Evolutionary conservation across 2,888 invertebrate species (phyloP).

Genomic region (Eucera pruinosa): DNA sequence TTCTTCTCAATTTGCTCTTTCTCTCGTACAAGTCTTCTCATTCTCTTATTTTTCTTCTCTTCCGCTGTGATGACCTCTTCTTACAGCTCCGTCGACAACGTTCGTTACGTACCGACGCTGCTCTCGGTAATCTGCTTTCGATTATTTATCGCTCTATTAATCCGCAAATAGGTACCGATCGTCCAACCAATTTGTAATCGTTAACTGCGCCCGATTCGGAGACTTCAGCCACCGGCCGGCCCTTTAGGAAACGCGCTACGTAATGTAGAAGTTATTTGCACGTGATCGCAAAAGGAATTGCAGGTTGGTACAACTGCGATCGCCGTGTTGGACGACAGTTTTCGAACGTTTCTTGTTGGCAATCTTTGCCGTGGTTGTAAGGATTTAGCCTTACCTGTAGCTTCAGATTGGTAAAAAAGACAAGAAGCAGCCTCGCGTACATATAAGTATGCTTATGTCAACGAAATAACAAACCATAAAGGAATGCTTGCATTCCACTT

Average conservation of each 20-base stretch:
- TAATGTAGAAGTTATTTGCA: slow-evolving; percentile 64
- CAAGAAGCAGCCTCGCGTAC: background rate
- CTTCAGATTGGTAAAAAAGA: background rate
- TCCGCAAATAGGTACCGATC: slow-evolving; percentile 80
- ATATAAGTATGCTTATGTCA: background rate
- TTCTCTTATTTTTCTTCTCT: slow-evolving; percentile 43
- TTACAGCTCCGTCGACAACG: slow-evolving; percentile 56
- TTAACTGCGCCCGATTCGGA: slow-evolving; percentile 74
- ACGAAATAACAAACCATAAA: too few species aligned
- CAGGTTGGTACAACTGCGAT: slow-evolving; percentile 52
- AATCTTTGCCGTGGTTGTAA: background rate
- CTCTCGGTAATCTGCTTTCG: slow-evolving; percentile 80
- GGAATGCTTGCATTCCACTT: too few species aligned
- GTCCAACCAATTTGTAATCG: slow-evolving; percentile 82
- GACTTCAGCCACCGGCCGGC: slow-evolving; percentile 46
- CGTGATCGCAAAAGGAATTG: slow-evolving; percentile 51
- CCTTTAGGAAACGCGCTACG: slow-evolving; percentile 40
- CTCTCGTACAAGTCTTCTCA: slow-evolving; percentile 1
- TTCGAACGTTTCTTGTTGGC: slow-evolving; percentile 8
- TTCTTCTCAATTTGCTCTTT: slow-evolving; percentile 2
- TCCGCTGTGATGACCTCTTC: slow-evolving; percentile 10
- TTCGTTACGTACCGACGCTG: slow-evolving; percentile 54
- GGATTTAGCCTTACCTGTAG: background rate
- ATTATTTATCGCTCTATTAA: slow-evolving; percentile 83
- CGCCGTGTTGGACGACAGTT: slow-evolving; percentile 49